Evolutionary conservation across 2,113 vertebrate genomes (phyloP).

Genomic region (Tympanuchus pallidicinctus): DNA sequence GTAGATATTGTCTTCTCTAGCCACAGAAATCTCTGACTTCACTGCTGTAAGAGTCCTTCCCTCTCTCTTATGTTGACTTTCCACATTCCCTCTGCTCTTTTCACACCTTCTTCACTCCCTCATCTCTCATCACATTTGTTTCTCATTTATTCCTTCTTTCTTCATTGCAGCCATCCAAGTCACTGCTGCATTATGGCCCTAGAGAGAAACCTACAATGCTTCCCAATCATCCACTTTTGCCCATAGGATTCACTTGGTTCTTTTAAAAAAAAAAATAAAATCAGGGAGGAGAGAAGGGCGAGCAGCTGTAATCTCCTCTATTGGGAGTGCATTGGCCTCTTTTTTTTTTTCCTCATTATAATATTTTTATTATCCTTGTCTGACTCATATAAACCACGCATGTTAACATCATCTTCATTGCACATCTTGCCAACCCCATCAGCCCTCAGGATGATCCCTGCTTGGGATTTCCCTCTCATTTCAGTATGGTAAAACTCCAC

Average conservation of each 20-base stretch:
- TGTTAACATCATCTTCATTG: background rate
- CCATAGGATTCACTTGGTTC: background rate
- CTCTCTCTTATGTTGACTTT: background rate
- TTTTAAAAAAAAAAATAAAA: background rate
- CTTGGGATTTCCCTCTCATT: background rate
- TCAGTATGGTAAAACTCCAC: background rate
- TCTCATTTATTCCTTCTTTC: background rate
- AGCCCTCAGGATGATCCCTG: background rate
- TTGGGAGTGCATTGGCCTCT: background rate
- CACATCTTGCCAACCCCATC: background rate
- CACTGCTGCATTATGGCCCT: background rate
- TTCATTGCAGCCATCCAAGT: background rate
- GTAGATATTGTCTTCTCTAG: background rate
- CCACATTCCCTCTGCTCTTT: background rate
- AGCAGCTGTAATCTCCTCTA: background rate
- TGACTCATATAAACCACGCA: slow-evolving; percentile 17
- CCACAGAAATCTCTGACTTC: background rate
- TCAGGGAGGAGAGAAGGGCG: background rate
- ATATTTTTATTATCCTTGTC: background rate
- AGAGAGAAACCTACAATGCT: background rate
- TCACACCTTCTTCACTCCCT: background rate
- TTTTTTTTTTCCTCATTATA: background rate
- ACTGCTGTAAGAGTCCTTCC: background rate
- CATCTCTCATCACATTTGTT: background rate
- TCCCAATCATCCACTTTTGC: background rate